Evolutionary conservation across 2,888 invertebrate genomes (phyloP).

Genomic region (Callyntrura sp.): DNA sequence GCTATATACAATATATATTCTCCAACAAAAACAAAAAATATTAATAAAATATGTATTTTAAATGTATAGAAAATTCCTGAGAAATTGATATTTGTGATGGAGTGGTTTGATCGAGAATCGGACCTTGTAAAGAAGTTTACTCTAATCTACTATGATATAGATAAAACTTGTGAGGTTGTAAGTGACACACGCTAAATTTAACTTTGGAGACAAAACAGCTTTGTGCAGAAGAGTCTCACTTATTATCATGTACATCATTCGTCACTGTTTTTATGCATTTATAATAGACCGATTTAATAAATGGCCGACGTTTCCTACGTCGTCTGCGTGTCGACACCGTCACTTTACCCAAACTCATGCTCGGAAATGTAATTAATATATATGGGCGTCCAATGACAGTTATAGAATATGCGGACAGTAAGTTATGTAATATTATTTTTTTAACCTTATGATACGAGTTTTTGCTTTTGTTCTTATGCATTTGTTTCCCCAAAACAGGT

Average conservation of each 20-base stretch:
- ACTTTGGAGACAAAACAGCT: too few relatives aligned
- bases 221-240: too few relatives aligned
- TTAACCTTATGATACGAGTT: too few relatives aligned
- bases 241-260: too few relatives aligned
- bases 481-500: slow-evolving; percentile 11
- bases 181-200: too few relatives aligned
- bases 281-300: slow-evolving; percentile 86
- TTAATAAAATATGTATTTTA: too few relatives aligned
- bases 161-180: slow-evolving; percentile 93
- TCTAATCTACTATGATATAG: slow-evolving; percentile 91
- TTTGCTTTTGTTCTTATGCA: too few relatives aligned
- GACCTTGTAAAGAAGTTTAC: slow-evolving; percentile 91
- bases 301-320: slow-evolving; percentile 85
- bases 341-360: slow-evolving; percentile 85
- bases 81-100: slow-evolving; percentile 87
- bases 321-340: slow-evolving; percentile 85
- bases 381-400: slow-evolving; percentile 85
- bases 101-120: slow-evolving; percentile 95
- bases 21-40: too few relatives aligned
- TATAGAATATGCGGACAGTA: slow-evolving; percentile 86
- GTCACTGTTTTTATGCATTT: slow-evolving; percentile 76
- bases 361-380: slow-evolving; percentile 86
- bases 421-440: too few relatives aligned
- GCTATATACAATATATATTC: background rate
- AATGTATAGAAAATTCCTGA: slow-evolving; percentile 64